Conservation (phyloP, 92 coral and sea anemone genomes). For the Porites rus region DNA sequence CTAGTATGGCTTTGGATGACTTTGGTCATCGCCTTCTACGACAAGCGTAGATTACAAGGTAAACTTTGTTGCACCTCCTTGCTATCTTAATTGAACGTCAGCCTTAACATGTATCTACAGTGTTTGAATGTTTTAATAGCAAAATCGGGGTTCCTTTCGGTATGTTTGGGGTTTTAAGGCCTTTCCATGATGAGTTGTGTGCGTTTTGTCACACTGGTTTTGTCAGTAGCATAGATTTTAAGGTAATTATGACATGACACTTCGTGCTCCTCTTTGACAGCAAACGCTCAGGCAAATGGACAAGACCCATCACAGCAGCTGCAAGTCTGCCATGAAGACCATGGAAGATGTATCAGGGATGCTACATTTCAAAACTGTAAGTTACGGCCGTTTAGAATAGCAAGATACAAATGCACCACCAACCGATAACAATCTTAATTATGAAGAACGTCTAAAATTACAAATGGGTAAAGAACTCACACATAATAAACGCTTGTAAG, state of each 20-base stretch:
- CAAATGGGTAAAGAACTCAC: constrained; percentile 36
- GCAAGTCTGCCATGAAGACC: constrained; percentile 20
- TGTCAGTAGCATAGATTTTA: neutral
- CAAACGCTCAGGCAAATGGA: neutral
- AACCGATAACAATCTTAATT: constrained; percentile 26
- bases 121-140: no score
- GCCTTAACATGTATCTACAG: no score
- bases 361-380: constrained; percentile 46
- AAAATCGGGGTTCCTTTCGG: no score
- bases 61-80: neutral
- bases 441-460: neutral
- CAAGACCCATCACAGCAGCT: neutral
- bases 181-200: neutral
- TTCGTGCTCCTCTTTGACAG: constrained; percentile 6
- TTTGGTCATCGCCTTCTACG: constrained; percentile 16
- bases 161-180: no score
- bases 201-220: neutral
- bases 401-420: neutral
- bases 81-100: neutral
- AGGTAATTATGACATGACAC: neutral
- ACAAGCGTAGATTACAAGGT: constrained; percentile 20
- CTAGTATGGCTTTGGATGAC: constrained; percentile 13
- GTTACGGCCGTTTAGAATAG: neutral
- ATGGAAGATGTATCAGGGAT: constrained; percentile 31
- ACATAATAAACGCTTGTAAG: constrained; percentile 3